Conservation (phyloP, 2,113 vertebrate species). For the Xenus cinereus region DNA sequence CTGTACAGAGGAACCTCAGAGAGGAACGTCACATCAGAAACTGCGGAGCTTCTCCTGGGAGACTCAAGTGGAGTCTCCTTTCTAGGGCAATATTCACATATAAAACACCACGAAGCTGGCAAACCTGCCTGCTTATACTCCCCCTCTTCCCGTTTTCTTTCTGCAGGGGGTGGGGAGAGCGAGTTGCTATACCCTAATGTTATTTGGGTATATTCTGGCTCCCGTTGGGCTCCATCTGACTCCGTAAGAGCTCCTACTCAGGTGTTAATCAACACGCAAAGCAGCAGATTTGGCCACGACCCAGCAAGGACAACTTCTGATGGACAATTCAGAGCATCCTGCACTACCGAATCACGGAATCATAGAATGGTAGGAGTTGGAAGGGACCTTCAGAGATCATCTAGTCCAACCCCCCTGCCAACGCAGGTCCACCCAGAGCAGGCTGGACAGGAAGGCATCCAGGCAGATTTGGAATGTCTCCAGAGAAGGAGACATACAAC, state of each 20-base stretch:
- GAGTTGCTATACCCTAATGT: neutral
- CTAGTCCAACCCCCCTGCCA: too few relatives aligned
- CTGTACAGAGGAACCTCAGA: neutral
- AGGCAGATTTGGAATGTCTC: too few relatives aligned
- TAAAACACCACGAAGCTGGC: neutral
- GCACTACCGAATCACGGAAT: too few relatives aligned
- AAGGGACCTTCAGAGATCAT: too few relatives aligned
- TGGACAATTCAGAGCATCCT: neutral
- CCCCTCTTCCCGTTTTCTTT: neutral
- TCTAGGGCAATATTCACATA: neutral
- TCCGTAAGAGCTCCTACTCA: neutral
- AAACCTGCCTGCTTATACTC: neutral
- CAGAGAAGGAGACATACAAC: neutral
- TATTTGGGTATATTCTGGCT: neutral
- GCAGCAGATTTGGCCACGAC: neutral
- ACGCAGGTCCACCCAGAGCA: too few relatives aligned
- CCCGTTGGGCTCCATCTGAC: neutral
- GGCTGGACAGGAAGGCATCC: too few relatives aligned
- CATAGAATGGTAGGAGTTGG: too few relatives aligned
- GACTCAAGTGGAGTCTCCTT: neutral
- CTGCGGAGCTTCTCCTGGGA: neutral
- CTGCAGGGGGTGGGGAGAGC: neutral
- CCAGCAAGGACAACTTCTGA: neutral
- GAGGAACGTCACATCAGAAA: neutral
- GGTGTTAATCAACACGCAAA: neutral